phyloP scores from a whole-genome alignment of 1,140 invertebrate species.

The Glossosoma conforme region DNA sequence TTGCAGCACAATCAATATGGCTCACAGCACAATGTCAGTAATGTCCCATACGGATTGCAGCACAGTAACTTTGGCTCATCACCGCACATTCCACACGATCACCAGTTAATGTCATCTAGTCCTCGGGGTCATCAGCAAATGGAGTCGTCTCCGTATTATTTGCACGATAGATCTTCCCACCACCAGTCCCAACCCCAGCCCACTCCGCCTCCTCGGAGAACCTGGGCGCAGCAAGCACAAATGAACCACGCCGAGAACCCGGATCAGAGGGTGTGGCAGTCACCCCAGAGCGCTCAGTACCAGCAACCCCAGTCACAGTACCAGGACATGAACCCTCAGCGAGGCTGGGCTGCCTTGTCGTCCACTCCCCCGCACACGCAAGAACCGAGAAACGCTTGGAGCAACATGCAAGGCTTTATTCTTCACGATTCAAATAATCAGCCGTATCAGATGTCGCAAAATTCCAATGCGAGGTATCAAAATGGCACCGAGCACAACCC shows the following conservation, averaged over 20 bases:
- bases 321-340: conserved; percentile 28
- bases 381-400: conserved; percentile 33
- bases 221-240: conserved; percentile 67
- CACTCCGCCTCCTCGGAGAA: conserved; percentile 60
- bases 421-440: conserved; percentile 37
- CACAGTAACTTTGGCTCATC: conserved; percentile 51
- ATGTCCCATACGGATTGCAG: conserved; percentile 30
- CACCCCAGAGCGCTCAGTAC: conserved; percentile 13
- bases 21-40: conserved; percentile 54
- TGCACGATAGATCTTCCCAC: conserved; percentile 54
- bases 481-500: conserved; percentile 39
- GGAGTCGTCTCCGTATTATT: conserved; percentile 60
- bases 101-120: conserved; percentile 40
- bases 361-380: conserved; percentile 32
- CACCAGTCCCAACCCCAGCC: conserved; percentile 40
- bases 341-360: conserved; percentile 43
- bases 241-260: conserved; percentile 43
- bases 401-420: conserved; percentile 41
- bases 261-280: conserved; percentile 47
- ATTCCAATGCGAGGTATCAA: conserved; percentile 40
- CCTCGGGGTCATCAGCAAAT: conserved; percentile 46
- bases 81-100: conserved; percentile 51
- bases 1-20: conserved; percentile 54
- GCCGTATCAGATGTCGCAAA: conserved; percentile 40
- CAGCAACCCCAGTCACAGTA: conserved; percentile 24